phyloP scores from a whole-genome alignment of 1,140 invertebrate genomes.

The Geopemphigus sp. region DNA sequence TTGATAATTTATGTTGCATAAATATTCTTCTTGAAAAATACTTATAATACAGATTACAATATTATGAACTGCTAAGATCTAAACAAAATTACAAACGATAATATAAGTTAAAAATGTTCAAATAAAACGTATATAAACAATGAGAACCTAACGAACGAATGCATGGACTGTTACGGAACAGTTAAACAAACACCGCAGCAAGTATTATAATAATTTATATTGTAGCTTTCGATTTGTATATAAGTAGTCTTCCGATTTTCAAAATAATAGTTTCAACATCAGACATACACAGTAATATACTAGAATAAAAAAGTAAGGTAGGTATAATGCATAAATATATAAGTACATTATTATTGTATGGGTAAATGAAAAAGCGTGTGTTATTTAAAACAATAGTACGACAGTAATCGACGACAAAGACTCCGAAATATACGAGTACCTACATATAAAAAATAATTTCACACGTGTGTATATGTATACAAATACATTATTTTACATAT shows the following conservation, averaged over 20 bases:
- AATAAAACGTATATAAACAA: too few species aligned
- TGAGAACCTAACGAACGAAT: too few species aligned
- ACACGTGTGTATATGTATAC: not conserved
- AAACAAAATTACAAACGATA: not conserved
- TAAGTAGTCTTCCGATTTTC: not conserved
- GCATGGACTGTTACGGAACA: not conserved
- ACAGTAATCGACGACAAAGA: not conserved
- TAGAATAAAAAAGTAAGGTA: too few species aligned
- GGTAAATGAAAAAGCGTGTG: not conserved
- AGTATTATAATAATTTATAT: not conserved
- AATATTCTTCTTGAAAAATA: not conserved
- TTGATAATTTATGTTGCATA: too few species aligned
- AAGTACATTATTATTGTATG: too few species aligned
- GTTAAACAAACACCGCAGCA: not conserved
- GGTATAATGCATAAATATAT: too few species aligned
- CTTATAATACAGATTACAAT: not conserved
- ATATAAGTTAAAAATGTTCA: not conserved
- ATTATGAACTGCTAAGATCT: not conserved
- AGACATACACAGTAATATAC: not conserved
- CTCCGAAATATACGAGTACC: not conserved
- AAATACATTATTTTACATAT: not conserved
- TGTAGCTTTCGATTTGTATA: not conserved
- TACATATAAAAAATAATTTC: constrained; percentile 1
- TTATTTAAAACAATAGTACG: not conserved
- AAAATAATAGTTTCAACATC: not conserved